Evolutionary conservation across 2,888 invertebrate genomes (phyloP), one percentile per base, ranked within the genome.

Genomic region (Meandrusa payeni): DNA sequence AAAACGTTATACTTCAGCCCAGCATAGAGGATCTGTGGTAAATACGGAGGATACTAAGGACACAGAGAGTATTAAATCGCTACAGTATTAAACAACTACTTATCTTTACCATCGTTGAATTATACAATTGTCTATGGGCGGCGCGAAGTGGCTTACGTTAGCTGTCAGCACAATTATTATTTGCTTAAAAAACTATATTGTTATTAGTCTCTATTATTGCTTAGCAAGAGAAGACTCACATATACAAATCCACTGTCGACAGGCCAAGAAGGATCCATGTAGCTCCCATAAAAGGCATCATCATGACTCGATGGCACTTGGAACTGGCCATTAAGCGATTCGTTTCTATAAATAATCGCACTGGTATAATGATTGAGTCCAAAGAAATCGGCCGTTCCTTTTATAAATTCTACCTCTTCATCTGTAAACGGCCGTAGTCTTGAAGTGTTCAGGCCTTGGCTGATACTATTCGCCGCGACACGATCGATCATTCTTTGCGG

Each of bases 281-380:
- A 57, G n/a, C 12, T 33, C 1, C 43, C 51, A 1, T 50, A n/a
- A n/a, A 45, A 48, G 1, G 23, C 38, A 41, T 62, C 62, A 36
- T 60, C 51, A 2, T 26, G 7, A 22, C 13, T 22, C 1, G 60
- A 62, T 0, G 59, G 59, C 6, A 53, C 43, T 5, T 31, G 32
- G 23, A 48, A 48, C 4, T 12, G 22, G 0, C 53, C 55, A 0
- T 28, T 31, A 17, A 62, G 37, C 0, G 58, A 57, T 12, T 40
- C 48, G 26, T 62, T 60, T 33, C 58, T 56, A 22, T 53, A 60
- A 4, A 52, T 54, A 2, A 48, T 38, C 10, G 45, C 32, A 1
- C 48, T 50, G 1, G 51, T 41, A 32, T 63, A 63, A 29, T 53
- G 51, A 22, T 63, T 63, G 1, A 61, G 7, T 0, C 48, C 63